A percentile compares a stretch with the other conserved stretches of the same genome.
Evolutionary conservation across 2,888 invertebrate genomes (phyloP).

Genomic region (Tridacna crocea): DNA sequence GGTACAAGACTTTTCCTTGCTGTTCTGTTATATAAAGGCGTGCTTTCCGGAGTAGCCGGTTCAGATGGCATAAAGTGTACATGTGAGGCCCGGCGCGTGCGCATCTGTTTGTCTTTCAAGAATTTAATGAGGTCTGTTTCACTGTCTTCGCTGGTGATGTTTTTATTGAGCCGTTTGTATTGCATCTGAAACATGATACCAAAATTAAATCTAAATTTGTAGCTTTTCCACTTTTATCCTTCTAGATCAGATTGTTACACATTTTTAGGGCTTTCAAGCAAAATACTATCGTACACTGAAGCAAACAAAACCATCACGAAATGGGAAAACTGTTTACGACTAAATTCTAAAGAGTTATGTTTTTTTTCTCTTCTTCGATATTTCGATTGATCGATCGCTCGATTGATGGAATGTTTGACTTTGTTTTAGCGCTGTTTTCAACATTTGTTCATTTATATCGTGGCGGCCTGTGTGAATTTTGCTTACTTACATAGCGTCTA

Average conservation of each 20-base stretch:
- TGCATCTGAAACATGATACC: constrained; percentile 42
- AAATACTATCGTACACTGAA: no score
- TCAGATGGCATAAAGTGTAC: constrained; percentile 46
- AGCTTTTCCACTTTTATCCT: not conserved
- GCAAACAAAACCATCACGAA: no score
- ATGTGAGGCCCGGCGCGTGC: constrained; percentile 63
- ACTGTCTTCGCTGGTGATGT: constrained; percentile 64
- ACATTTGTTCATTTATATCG: no score
- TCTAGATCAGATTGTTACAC: not conserved
- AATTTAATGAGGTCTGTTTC: constrained; percentile 63
- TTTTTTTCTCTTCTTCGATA: no score
- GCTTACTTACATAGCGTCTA: no score
- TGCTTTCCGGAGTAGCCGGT: constrained; percentile 5
- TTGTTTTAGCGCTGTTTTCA: no score
- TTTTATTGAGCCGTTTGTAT: constrained; percentile 63
- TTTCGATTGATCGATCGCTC: no score
- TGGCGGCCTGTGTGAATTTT: no score
- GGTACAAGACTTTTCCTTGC: constrained; percentile 51
- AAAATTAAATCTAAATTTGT: not conserved
- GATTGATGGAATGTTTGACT: no score
- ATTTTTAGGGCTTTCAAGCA: no score
- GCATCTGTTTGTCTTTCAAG: constrained; percentile 68
- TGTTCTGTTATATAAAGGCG: not conserved
- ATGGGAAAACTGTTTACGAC: no score
- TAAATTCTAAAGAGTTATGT: no score